Evolutionary conservation across 2,797 vertebrate genomes (phyloP), one percentile per base, ranked within the genome.

Genomic region (Clamator glandarius): DNA sequence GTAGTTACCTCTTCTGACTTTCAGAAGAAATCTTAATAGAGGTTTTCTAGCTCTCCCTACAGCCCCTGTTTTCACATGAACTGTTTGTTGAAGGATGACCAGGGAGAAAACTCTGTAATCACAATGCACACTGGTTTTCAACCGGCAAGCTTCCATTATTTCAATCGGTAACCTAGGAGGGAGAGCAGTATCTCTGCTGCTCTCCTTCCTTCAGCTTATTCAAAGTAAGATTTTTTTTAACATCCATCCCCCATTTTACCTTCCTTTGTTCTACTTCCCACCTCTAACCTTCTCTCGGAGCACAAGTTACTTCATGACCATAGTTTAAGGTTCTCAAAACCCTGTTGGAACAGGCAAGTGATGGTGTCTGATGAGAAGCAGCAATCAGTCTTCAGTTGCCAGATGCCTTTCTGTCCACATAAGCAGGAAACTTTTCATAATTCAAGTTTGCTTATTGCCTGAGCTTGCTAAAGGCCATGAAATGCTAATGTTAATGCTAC

Each of bases 401-500:
- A 80, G 46, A 41, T 4, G 3, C 75, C 75, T 39, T 86, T 85
- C 52, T 55, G 19, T 58, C 87, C 12, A 4, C 57, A 57, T 23
- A 23, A 83, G 74, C 52, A 69, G 58, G 84, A 67, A 94, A 87
- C 33, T 77, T 94, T 15, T 93, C 82, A 85, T 75, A 36, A 48
- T 36, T 44, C 44, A 25, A 26, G 31, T n/a, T 33, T 95, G 86
- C 88, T 96, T 97, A 95, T 88, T 82, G 94, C 94, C 90, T 80
- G 41, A 88, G 67, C 52, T 72, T 51, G 58, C 90, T 87, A 93
- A 95, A 93, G 92, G 90, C 93, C 92, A 95, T 29, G n/a, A 83
- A 89, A 96, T 95, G 95, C 83, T 93, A 95, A 96, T 93, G 94
- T 86, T 68, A 95, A 88, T 5, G 76, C 97, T 72, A 69, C 19